These are phyloP conservation scores for Actinemys pallida DNA, from an alignment of 2,113 vertebrate genomes.

Conservation along the genomic window DNA sequence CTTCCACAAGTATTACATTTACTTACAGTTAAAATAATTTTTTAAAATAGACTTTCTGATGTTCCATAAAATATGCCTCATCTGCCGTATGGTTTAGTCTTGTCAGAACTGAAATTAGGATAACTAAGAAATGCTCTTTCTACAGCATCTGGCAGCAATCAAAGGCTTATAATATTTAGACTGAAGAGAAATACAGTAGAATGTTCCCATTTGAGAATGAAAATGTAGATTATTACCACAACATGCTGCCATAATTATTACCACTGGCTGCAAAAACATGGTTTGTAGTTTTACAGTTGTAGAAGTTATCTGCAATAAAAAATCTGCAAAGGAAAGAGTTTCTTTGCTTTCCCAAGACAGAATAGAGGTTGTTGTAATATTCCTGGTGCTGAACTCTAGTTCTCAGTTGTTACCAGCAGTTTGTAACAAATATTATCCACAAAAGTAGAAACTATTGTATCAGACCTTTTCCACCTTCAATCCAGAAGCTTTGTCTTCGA, in stretches of 20 bases:
- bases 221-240: slow-evolving; percentile 39
- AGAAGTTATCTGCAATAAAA: slow-evolving; percentile 44
- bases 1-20: neutral
- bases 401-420: neutral
- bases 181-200: slow-evolving; percentile 7
- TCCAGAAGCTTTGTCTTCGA: neutral
- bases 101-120: slow-evolving; percentile 3
- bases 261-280: neutral
- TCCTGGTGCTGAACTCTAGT: neutral
- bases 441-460: neutral
- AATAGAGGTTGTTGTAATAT: neutral
- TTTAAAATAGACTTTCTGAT: neutral
- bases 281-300: slow-evolving; percentile 8
- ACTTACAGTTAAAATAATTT: slow-evolving; percentile 23
- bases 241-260: slow-evolving; percentile 58
- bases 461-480: neutral
- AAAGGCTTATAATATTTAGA: slow-evolving; percentile 39
- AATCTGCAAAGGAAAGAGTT: slow-evolving; percentile 31
- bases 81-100: neutral
- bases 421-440: neutral
- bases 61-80: neutral
- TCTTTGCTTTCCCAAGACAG: neutral
- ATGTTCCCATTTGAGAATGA: slow-evolving; percentile 14
- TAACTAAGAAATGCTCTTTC: slow-evolving; percentile 22
- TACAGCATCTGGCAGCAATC: slow-evolving; percentile 13